These are phyloP conservation scores for Silurus meridionalis DNA, from an alignment of 2,113 vertebrate species.

Conservation along the genomic window DNA sequence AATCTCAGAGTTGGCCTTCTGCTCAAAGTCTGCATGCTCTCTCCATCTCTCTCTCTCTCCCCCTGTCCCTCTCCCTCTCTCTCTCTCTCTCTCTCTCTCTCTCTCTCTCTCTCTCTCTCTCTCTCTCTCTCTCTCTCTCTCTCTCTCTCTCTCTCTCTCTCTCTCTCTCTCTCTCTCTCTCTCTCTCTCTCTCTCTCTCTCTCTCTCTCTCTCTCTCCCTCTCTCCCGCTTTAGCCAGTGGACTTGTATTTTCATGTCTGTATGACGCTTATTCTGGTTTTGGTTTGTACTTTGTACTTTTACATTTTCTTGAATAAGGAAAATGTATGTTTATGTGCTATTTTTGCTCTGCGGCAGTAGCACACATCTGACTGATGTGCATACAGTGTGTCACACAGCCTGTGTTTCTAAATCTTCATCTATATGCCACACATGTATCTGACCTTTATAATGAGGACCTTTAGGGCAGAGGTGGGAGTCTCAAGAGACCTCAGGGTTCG, in stretches of 20 bases:
- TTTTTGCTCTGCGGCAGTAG: neutral
- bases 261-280: neutral
- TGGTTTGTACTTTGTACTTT: neutral
- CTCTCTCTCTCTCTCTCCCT: neutral
- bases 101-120: constrained; percentile 2
- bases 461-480: neutral
- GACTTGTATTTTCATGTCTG: neutral
- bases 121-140: constrained; percentile 9
- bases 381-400: constrained; percentile 4
- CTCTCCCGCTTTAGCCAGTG: neutral
- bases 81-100: constrained; percentile 27
- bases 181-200: neutral
- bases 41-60: constrained; percentile 19
- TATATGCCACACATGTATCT: constrained; percentile 7
- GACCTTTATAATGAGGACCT: constrained; percentile 2
- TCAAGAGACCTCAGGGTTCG: neutral
- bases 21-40: constrained; percentile 23
- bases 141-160: constrained; percentile 21
- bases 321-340: constrained; percentile 11
- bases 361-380: neutral
- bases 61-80: neutral
- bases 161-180: neutral
- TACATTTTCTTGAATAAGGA: neutral
- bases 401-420: neutral
- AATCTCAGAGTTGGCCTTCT: constrained; percentile 46